phyloP scores from a whole-genome alignment of 2,797 vertebrate genomes.

The Poecile montanus region DNA sequence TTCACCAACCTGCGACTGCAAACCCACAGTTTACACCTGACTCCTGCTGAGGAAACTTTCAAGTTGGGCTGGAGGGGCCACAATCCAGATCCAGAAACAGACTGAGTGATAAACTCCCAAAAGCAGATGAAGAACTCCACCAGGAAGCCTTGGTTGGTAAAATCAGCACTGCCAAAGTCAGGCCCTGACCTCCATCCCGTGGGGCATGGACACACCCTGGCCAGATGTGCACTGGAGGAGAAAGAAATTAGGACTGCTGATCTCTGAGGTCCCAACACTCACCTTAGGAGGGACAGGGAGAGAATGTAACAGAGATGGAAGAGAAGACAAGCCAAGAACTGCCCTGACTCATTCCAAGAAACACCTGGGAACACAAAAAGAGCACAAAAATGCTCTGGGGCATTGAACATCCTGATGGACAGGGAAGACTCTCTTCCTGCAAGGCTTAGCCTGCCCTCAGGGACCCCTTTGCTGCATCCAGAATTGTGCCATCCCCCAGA shows the following conservation, averaged over 20 bases:
- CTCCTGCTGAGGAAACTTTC: not conserved
- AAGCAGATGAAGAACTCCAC: not conserved
- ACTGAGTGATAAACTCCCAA: not conserved
- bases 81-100: not conserved
- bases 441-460: not conserved
- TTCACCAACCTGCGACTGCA: rapidly evolving
- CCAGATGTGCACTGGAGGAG: not conserved
- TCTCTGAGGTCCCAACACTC: not conserved
- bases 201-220: not conserved
- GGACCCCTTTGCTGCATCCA: not conserved
- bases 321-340: not conserved
- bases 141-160: not conserved
- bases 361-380: not conserved
- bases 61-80: not conserved
- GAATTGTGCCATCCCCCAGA: too few species aligned
- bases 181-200: rapidly evolving
- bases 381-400: not conserved
- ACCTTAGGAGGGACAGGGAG: not conserved
- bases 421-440: not conserved
- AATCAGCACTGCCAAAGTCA: not conserved
- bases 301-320: not conserved
- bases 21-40: rapidly evolving
- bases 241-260: not conserved
- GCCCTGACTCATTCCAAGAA: not conserved
- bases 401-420: not conserved